Evolutionary conservation across 1,140 invertebrate species (phyloP), one percentile per base, ranked within the genome.

Genomic region (Drosophila tristis): DNA sequence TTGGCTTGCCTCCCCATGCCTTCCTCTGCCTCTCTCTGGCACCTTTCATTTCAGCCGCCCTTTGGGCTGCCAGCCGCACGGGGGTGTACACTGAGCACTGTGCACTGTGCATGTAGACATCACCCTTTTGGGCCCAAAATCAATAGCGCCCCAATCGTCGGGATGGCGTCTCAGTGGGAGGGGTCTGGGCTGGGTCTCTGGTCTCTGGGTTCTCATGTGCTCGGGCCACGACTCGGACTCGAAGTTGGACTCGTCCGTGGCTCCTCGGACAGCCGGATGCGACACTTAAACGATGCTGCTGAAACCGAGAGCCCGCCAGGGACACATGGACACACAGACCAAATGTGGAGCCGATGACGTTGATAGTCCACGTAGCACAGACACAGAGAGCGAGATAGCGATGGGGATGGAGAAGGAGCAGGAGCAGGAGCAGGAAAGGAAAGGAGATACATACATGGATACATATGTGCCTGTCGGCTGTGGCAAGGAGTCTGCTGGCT

Each of bases 241-340:
- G 44, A 47, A 45, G 62, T 47, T 65, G 31, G 53, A 67, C 64
- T 70, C 64, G 67, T 59, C 50, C 67, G 59, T 66, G 68, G 74
- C 65, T 59, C 50, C 67, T 71, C 55, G 68, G 74, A 77, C 74
- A 77, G 68, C 84, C 82, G 82, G 82, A 87, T 87, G 84, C 82
- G 84, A 77, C 82, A 87, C 82, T 87, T 87, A 87, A 87, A 87
- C 84, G 84, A 59, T 87, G 82, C 26, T 43, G 48, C 50, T 44
- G 68, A 58, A 74, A 45, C 47, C 43, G 53, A 61, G 56, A 70
- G 58, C 29, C 64, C 67, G 59, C 51, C 59, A 74, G 60, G 58
- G 71, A 72, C 67, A 71, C 31, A 42, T 8, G 23, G 67, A 70
- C 67, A 42, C 13, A 29, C 39, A 60, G 68, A 44, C 71, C 77